Percentiles rank a stretch among this genome's conserved stretches.
Conservation (phyloP, 2,888 invertebrate species). For the Blastobasis lacticolella region DNA sequence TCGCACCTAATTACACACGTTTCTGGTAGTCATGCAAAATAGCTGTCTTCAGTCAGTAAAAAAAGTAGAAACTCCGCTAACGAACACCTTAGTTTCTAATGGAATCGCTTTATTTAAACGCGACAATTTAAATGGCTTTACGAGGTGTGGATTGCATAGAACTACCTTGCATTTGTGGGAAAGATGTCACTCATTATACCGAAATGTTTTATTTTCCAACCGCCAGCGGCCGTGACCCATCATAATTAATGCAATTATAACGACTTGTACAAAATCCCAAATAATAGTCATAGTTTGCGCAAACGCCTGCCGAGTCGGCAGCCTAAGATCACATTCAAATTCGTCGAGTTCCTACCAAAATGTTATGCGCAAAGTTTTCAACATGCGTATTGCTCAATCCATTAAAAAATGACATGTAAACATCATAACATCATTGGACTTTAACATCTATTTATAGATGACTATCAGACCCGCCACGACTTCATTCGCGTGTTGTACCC, state of each 20-base stretch:
- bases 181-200: slow-evolving; percentile 16
- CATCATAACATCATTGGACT: neutral
- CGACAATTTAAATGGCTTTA: too few species aligned
- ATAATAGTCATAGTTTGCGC: slow-evolving; percentile 1
- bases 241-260: slow-evolving; percentile 16
- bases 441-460: neutral
- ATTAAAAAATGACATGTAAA: too few species aligned
- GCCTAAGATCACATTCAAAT: neutral
- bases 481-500: too few species aligned
- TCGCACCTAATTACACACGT: too few species aligned
- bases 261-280: slow-evolving; percentile 4
- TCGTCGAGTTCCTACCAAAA: neutral
- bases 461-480: too few species aligned
- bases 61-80: too few species aligned
- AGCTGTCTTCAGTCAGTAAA: too few species aligned
- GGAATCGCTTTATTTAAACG: too few species aligned
- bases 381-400: neutral
- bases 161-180: slow-evolving; percentile 17
- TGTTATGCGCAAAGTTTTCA: neutral
- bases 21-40: too few species aligned
- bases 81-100: too few species aligned
- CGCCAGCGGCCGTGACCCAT: slow-evolving; percentile 21
- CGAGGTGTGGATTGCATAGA: neutral
- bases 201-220: slow-evolving; percentile 12
- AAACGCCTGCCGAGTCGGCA: neutral